Percentiles rank a stretch among this genome's conserved stretches.
Conservation (phyloP, 1,140 invertebrate genomes). For the Trichomalopsis sarcophagae region DNA sequence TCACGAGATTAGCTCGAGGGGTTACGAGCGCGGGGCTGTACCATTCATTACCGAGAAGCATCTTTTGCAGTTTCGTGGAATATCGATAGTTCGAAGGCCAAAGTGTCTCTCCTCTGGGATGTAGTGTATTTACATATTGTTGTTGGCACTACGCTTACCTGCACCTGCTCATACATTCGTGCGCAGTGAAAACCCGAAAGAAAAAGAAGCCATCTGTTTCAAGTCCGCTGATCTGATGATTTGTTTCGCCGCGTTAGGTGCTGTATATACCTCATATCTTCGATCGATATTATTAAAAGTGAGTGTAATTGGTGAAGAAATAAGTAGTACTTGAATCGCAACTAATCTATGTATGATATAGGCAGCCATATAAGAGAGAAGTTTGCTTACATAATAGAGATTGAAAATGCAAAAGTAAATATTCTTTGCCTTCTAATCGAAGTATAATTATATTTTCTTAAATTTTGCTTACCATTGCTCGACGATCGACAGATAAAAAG, state of each 20-base stretch:
- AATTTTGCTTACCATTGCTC: conserved; percentile 30
- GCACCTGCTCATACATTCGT: not conserved
- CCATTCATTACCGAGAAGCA: too few species aligned
- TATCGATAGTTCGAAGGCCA: not conserved
- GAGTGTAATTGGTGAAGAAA: not conserved
- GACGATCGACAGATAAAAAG: conserved; percentile 29
- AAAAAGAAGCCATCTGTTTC: conserved; percentile 6
- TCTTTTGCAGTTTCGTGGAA: not conserved
- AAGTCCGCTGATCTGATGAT: conserved; percentile 23
- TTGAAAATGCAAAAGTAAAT: conserved; percentile 16
- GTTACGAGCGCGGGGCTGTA: too few species aligned
- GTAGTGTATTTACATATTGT: not conserved
- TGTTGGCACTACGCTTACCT: not conserved
- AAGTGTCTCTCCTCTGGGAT: not conserved
- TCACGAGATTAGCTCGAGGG: too few species aligned
- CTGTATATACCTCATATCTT: not conserved
- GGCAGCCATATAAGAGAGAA: conserved; percentile 18
- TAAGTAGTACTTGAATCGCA: not conserved
- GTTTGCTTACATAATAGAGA: conserved; percentile 4
- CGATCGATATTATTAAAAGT: not conserved
- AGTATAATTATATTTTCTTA: not conserved
- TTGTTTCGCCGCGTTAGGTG: not conserved
- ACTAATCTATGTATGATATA: conserved; percentile 21
- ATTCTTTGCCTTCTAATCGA: not conserved
- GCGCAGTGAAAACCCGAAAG: not conserved